Evolutionary conservation across 2,797 vertebrate genomes (phyloP).

Genomic region (Xenops minutus): DNA sequence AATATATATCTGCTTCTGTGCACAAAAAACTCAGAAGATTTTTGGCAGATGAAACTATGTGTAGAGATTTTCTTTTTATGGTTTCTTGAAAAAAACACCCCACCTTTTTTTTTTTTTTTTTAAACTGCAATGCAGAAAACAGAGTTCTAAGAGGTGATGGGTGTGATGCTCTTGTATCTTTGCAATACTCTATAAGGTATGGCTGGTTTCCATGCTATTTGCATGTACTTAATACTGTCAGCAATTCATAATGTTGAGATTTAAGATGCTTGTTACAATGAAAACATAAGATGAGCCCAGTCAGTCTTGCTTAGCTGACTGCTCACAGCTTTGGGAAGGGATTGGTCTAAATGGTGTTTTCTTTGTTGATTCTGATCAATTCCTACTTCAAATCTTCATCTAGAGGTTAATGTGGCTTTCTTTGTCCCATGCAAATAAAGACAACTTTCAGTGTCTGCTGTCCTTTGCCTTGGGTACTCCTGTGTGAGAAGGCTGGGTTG

Average conservation of each 20-base stretch:
- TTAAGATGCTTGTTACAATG: background rate
- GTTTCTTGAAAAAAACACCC: accelerated
- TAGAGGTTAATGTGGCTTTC: background rate
- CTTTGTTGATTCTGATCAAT: background rate
- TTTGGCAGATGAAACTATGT: background rate
- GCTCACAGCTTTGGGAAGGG: background rate
- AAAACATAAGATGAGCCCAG: background rate
- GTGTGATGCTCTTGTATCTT: background rate
- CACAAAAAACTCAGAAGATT: background rate
- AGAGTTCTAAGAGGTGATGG: background rate
- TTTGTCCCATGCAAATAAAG: background rate
- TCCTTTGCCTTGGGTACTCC: background rate
- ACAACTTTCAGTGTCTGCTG: background rate
- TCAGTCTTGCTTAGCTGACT: background rate
- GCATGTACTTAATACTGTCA: background rate
- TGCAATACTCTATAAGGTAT: background rate
- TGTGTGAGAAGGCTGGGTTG: background rate
- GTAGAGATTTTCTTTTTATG: background rate
- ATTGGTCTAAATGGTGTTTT: background rate
- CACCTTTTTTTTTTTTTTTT: background rate
- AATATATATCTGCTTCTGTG: background rate
- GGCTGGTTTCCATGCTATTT: background rate
- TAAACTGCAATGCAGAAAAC: background rate
- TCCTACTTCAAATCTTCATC: background rate
- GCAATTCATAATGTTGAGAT: background rate